Evolutionary conservation across 2,113 vertebrate genomes (phyloP), one percentile per base, ranked within the genome.

Genomic region (Pelecanus crispus): DNA sequence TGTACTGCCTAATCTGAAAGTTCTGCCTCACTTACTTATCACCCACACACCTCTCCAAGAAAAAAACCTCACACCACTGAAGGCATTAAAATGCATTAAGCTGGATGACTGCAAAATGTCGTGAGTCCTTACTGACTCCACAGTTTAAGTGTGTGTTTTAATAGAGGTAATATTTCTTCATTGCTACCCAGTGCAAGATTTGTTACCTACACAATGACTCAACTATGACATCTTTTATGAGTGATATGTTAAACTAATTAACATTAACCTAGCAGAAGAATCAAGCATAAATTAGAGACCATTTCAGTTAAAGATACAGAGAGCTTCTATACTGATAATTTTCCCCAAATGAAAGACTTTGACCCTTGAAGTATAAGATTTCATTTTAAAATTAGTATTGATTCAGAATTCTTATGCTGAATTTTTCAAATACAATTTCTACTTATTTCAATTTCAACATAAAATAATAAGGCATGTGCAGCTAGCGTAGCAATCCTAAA

Each of bases 151-250:
- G 61, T 45, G 68, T 47, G 44, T 71, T 92, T 96, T 94, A 94
- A 95, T 81, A 94, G 86, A 96, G 50, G 92, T 67, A 94, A 92
- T 96, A 96, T 92, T 95, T 96, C 92, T 95, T 93, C 92, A 94
- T 81, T 68, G 91, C 72, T 88, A 87, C 73, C 94, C 83, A 92
- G 40, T 49, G 73, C 83, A 94, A 91, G 73, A 96, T 94, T 96
- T 96, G 92, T 96, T 93, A 94, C 95, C 95, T 72, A 94, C 81
- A 86, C 86, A 83, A 78, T 92, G 94, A 91, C 70, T 96, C 86
- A 94, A 65, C 88, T 94, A 81, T 81, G 86, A 91, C 92, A 95
- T 65, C 70, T 96, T 94, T 95, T 94, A 96, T 88, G 83, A 96
- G 77, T 94, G 91, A 81, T 94, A 93, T 68, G 91, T 92, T 96